phyloP scores from a whole-genome alignment of 2,888 invertebrate genomes.

The Drosophila cyrtoloma region DNA sequence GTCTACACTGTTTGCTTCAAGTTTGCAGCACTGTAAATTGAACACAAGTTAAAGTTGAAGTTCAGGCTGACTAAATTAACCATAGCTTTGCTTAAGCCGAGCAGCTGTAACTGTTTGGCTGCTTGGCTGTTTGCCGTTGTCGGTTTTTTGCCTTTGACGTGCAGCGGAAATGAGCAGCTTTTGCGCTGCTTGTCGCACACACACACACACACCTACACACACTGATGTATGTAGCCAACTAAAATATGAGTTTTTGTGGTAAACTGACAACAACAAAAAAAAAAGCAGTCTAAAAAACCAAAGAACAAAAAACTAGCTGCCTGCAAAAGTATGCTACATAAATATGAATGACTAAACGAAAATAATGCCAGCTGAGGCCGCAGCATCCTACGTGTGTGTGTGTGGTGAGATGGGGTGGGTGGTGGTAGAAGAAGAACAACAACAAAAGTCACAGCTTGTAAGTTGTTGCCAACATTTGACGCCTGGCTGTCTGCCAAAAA shows the following conservation, averaged over 20 bases:
- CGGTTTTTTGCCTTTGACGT: conserved; percentile 24
- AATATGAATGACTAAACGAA: conserved; percentile 64
- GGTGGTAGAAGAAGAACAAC: not conserved
- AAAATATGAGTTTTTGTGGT: conserved; percentile 26
- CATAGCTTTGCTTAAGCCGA: conserved; percentile 9
- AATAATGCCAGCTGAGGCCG: conserved; percentile 48
- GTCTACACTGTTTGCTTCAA: conserved; percentile 50
- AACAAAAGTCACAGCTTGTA: conserved; percentile 53
- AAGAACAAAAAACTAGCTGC: conserved; percentile 30
- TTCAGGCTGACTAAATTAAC: conserved; percentile 2
- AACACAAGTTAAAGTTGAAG: conserved; percentile 42
- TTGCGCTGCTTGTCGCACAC: conserved; percentile 5
- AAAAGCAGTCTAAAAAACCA: conserved; percentile 4
- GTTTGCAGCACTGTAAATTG: conserved; percentile 46
- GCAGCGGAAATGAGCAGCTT: conserved; percentile 69
- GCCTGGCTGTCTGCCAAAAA: conserved; percentile 75
- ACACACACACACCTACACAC: conserved; percentile 5
- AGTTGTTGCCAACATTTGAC: conserved; percentile 61
- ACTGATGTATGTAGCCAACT: conserved; percentile 23
- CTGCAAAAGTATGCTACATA: conserved; percentile 58
- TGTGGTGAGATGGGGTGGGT: not conserved
- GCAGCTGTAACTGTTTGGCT: conserved; percentile 16
- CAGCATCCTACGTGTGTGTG: conserved; percentile 10
- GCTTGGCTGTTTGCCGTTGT: not conserved
- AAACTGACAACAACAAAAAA: not conserved